These are phyloP conservation scores for Atethmia centrago DNA, from an alignment of 2,888 invertebrate genomes.

Conservation along the genomic window DNA sequence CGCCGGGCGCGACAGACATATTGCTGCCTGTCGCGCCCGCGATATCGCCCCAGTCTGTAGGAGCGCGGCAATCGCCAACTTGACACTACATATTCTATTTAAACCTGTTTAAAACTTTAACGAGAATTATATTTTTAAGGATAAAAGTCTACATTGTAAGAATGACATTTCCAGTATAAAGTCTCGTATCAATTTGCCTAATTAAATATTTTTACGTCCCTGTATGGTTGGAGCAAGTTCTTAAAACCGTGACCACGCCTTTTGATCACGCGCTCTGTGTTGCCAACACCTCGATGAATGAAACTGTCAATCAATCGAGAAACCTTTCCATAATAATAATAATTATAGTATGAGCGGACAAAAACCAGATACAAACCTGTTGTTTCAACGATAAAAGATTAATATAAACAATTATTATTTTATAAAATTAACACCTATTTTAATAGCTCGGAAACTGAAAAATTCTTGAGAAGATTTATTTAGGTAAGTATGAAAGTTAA, in stretches of 20 bases:
- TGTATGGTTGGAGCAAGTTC: constrained; percentile 46
- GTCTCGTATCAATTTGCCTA: constrained; percentile 44
- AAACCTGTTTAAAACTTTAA: background rate
- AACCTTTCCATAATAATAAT: constrained; percentile 68
- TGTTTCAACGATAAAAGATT: constrained; percentile 31
- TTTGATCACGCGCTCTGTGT: constrained; percentile 40
- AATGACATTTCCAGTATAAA: constrained; percentile 10
- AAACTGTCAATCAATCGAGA: constrained; percentile 73
- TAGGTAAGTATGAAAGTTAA: constrained; percentile 10
- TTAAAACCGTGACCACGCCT: constrained; percentile 64
- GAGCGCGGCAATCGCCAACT: too few relatives aligned
- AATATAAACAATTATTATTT: constrained; percentile 39
- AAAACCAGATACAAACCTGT: constrained; percentile 40
- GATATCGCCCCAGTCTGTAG: too few relatives aligned
- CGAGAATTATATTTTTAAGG: background rate
- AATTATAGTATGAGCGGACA: constrained; percentile 31
- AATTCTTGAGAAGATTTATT: background rate
- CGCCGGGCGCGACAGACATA: too few relatives aligned
- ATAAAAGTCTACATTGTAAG: background rate
- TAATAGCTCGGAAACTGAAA: background rate
- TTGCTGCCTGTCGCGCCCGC: too few relatives aligned
- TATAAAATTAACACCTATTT: constrained; percentile 4
- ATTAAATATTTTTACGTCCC: constrained; percentile 59
- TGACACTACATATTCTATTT: too few relatives aligned
- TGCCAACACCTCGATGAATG: constrained; percentile 71